A percentile compares a stretch with the other conserved stretches of the same genome.
These are phyloP conservation scores for Amphiura filiformis DNA, from an alignment of 35 echinoderm and acorn worm genomes.

Conservation along the genomic window DNA sequence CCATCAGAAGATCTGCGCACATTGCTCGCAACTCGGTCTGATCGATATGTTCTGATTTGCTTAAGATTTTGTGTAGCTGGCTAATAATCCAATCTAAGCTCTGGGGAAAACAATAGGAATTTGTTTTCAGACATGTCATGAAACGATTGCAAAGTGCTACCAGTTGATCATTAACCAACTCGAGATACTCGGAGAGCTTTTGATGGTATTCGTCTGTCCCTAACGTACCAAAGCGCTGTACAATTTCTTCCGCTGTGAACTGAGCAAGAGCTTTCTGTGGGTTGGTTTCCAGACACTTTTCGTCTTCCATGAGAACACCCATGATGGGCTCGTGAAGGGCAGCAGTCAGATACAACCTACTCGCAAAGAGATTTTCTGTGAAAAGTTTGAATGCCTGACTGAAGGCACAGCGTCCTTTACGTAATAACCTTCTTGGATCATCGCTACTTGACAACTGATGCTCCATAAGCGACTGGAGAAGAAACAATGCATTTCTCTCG, in stretches of 20 bases:
- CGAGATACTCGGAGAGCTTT: constrained; percentile 63
- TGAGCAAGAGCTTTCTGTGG: constrained; percentile 68
- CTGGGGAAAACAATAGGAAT: constrained; percentile 89
- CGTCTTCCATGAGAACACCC: constrained; percentile 89
- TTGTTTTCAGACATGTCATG: constrained; percentile 72
- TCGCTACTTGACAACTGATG: constrained; percentile 67
- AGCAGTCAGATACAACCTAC: constrained; percentile 88
- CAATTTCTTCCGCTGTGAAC: constrained; percentile 73
- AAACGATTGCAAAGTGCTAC: constrained; percentile 85
- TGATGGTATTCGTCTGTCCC: constrained; percentile 59
- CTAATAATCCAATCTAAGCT: constrained; percentile 93
- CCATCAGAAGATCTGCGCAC: constrained; percentile 86
- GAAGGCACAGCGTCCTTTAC: constrained; percentile 76
- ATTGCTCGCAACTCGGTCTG: constrained; percentile 65
- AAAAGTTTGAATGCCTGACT: constrained; percentile 74
- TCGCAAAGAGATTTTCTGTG: constrained; percentile 78
- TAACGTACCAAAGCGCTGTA: constrained; percentile 62
- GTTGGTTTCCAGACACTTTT: constrained; percentile 76
- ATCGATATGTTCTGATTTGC: constrained; percentile 57
- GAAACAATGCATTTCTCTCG: constrained; percentile 58
- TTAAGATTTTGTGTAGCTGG: constrained; percentile 81
- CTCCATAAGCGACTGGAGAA: constrained; percentile 79
- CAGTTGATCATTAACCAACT: constrained; percentile 50
- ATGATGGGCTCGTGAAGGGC: constrained; percentile 95
- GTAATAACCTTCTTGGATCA: constrained; percentile 77